Conservation (phyloP, 2,113 vertebrate species). For the Promerops cafer region DNA sequence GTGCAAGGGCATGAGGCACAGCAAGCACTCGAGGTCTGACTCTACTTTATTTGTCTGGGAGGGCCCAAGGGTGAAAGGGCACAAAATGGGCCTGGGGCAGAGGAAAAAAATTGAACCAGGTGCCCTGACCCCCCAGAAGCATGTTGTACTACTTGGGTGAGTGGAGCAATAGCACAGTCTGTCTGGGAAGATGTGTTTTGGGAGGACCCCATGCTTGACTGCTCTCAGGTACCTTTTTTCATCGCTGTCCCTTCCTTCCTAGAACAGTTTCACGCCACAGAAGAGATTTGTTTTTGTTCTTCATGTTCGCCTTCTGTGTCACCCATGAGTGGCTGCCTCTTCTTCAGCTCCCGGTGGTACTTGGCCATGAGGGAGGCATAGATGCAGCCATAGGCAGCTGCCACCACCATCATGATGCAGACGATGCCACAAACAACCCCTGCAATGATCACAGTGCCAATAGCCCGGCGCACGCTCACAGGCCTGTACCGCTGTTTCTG, state of each 20-base stretch:
- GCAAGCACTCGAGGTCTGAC: constrained; percentile 59
- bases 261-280: constrained; percentile 82
- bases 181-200: constrained; percentile 32
- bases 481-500: constrained; percentile 86
- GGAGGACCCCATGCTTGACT: constrained; percentile 52
- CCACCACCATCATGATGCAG: constrained; percentile 99
- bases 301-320: constrained; percentile 89
- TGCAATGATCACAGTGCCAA: constrained; percentile 94
- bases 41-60: constrained; percentile 63
- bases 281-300: constrained; percentile 97
- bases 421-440: constrained; percentile 96
- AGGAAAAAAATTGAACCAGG: constrained; percentile 28
- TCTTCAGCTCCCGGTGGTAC: constrained; percentile 96
- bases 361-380: constrained; percentile 98
- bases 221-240: constrained; percentile 47
- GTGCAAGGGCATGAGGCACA: constrained; percentile 51
- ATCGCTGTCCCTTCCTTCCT: constrained; percentile 36
- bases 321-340: constrained; percentile 94
- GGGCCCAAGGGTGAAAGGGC: constrained; percentile 41
- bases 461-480: constrained; percentile 89
- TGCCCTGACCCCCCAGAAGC: constrained; percentile 47
- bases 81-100: constrained; percentile 7
- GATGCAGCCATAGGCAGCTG: constrained; percentile 95
- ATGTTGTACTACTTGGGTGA: constrained; percentile 48
- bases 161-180: constrained; percentile 57